Conservation (phyloP, 2,797 vertebrate species). For the Acanthis flammea region DNA sequence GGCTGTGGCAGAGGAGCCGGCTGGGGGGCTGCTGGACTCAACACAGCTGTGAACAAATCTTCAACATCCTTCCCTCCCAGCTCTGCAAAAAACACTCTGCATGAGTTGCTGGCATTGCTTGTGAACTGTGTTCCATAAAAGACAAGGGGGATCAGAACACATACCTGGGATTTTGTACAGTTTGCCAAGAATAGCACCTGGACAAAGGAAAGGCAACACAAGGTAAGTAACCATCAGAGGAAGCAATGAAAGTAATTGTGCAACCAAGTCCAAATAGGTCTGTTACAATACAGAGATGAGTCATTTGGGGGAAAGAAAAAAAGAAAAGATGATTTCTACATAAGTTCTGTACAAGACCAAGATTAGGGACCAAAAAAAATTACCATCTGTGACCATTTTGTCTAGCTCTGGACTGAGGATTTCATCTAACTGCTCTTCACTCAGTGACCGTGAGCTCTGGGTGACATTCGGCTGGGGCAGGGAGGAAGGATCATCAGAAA, state of each 20-base stretch:
- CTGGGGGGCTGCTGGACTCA: slow-evolving; percentile 89
- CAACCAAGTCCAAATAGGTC: neutral
- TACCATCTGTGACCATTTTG: slow-evolving; percentile 99
- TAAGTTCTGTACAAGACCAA: slow-evolving; percentile 14
- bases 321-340: neutral
- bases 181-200: slow-evolving; percentile 98
- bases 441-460: slow-evolving; percentile 83
- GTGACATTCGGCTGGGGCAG: slow-evolving; percentile 79
- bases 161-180: slow-evolving; percentile 99
- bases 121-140: neutral
- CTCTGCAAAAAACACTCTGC: slow-evolving; percentile 76
- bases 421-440: slow-evolving; percentile 92
- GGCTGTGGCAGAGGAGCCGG: slow-evolving; percentile 85
- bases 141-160: slow-evolving; percentile 7
- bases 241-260: neutral
- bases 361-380: slow-evolving; percentile 60
- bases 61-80: slow-evolving; percentile 98
- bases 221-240: slow-evolving; percentile 11
- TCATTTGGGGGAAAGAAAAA: neutral
- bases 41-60: slow-evolving; percentile 95
- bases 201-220: slow-evolving; percentile 41
- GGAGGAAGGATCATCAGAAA: slow-evolving; percentile 83
- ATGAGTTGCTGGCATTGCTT: neutral
- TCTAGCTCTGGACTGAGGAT: slow-evolving; percentile 97
- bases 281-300: neutral